Base-by-base conservation (phyloP, 2,888 invertebrate genomes). In the Yponomeuta plumbellus region DNA sequence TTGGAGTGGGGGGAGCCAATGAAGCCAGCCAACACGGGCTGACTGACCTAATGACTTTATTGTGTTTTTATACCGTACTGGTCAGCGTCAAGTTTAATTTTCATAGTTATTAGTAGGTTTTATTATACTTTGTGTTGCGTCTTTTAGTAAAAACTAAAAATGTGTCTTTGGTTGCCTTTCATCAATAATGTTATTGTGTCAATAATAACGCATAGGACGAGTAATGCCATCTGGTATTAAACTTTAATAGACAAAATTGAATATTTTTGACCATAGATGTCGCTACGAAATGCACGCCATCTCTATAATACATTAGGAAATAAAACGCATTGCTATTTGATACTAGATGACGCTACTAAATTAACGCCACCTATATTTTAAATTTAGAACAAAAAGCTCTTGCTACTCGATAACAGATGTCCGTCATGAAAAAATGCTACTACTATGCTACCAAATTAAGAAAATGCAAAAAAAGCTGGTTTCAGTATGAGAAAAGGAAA, bases 1-100 rank as follows among this genome's bases (percentile, higher is more conserved):
- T 52, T 58, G 67, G 71, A 75, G 89, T 80, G 89, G 88, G 89
- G 89, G 85, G 86, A 81, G 63, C 78, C 79, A 78, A 82, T 83
- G 76, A 83, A 83, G 83, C 80, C 76, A 34, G 8, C 74, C 74
- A 79, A 77, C 79, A 57, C 34, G 34, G 77, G 74, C 78, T 84
- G 83, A 86, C 78, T 84, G 83, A 86, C 84, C 83, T 81, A 81
- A 77, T 79, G 80, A 76, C 75, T 65, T 65, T 57, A 65, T 34
- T 34, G 34, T 34, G 34, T 6, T 34, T 34, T 26, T 34, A 34
- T 5, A 34, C 34, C 8, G 0, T 34, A 34, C 34, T 8, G 8
- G 34, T 5, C 34, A 6, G 8, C 34, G 8, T 10, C 5, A 34
- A 34, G 34, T 34, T 34, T 34, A 5, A 34, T 34, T 34, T 34